Conservation (phyloP, 2,888 invertebrate species). For the Ophion obscuratus region DNA sequence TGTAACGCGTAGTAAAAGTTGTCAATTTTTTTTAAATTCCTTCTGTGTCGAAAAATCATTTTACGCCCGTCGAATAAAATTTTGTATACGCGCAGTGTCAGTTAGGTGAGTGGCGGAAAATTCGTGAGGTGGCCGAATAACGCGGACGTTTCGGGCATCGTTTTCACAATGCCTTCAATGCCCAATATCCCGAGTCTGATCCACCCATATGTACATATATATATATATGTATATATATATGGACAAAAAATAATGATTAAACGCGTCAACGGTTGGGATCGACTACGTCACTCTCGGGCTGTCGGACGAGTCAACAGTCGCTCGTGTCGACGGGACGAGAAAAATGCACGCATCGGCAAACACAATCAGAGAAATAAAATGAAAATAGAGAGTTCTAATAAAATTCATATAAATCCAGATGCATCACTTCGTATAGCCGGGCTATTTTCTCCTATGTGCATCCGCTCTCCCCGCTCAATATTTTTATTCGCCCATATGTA, state of each 20-base stretch:
- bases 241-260: slow-evolving; percentile 56
- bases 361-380: slow-evolving; percentile 29
- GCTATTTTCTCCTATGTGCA: neutral
- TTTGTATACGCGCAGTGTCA: neutral
- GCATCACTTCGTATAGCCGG: neutral
- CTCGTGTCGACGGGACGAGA: slow-evolving; percentile 31
- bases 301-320: slow-evolving; percentile 38
- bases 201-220: neutral
- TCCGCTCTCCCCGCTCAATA: neutral
- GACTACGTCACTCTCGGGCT: slow-evolving; percentile 49
- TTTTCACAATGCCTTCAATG: slow-evolving; percentile 24
- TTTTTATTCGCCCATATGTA: neutral
- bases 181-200: slow-evolving; percentile 25
- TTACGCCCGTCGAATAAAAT: slow-evolving; percentile 3
- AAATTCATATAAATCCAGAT: slow-evolving; percentile 33
- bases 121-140: slow-evolving; percentile 25
- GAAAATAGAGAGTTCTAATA: slow-evolving; percentile 31
- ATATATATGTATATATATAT: neutral
- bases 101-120: slow-evolving; percentile 11
- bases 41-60: neutral
- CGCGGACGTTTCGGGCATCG: slow-evolving; percentile 14
- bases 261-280: slow-evolving; percentile 49
- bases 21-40: neutral
- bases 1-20: neutral
- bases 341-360: slow-evolving; percentile 4